phyloP scores from a whole-genome alignment of 1,140 invertebrate species.

The Tenebrio molitor region DNA sequence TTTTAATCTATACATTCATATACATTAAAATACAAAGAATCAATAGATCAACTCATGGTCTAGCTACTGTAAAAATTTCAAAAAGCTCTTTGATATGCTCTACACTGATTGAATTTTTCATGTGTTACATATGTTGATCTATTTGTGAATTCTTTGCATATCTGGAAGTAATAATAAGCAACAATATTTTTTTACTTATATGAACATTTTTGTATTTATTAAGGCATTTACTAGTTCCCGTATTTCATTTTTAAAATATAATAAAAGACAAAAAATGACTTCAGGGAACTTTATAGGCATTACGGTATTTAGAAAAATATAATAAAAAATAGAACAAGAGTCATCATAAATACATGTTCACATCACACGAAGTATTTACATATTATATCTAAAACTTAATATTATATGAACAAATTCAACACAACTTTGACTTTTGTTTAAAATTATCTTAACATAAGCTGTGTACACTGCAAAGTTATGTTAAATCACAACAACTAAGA shows the following conservation, averaged over 20 bases:
- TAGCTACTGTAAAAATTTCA: slow-evolving; percentile 16
- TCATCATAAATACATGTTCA: slow-evolving; percentile 40
- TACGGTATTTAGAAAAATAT: slow-evolving; percentile 38
- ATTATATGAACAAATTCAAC: slow-evolving; percentile 25
- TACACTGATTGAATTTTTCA: slow-evolving; percentile 1
- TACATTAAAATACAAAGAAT: slow-evolving; percentile 22
- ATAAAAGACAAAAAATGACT: slow-evolving; percentile 26
- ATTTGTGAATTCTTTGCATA: slow-evolving; percentile 16
- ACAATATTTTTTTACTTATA: slow-evolving; percentile 29
- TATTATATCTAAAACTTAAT: slow-evolving; percentile 29
- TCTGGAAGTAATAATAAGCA: slow-evolving; percentile 36
- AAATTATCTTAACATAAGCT: slow-evolving; percentile 29
- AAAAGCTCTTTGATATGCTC: slow-evolving; percentile 25
- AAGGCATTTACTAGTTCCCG: slow-evolving; percentile 40
- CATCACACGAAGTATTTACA: slow-evolving; percentile 42
- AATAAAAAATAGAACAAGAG: slow-evolving; percentile 41
- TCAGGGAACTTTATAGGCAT: slow-evolving; percentile 41
- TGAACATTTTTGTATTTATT: slow-evolving; percentile 32
- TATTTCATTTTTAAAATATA: slow-evolving; percentile 12
- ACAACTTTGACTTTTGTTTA: not conserved
- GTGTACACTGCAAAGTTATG: slow-evolving; percentile 13
- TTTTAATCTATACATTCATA: slow-evolving; percentile 40
- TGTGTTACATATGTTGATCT: slow-evolving; percentile 8
- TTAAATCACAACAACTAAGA: not conserved
- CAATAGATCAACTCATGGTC: slow-evolving; percentile 12